Evolutionary conservation across 2,888 invertebrate genomes (phyloP), one percentile per base, ranked within the genome.

Genomic region (Glaucopsyche alexis): DNA sequence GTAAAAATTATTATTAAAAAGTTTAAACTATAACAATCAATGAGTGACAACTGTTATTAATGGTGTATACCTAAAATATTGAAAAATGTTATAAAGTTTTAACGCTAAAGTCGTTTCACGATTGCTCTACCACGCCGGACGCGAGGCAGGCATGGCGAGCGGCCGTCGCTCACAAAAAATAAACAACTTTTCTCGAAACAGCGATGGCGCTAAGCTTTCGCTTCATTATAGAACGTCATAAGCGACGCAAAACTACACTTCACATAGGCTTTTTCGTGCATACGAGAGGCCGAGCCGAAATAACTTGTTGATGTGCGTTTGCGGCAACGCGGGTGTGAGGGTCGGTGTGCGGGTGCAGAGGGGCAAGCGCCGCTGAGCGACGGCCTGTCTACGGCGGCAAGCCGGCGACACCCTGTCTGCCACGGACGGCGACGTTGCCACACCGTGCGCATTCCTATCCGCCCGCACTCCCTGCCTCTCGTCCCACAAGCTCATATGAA

Each of bases 381-480:
- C 96, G 95, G 94, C 94, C 94, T 95, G 96, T 96, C 96, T 95
- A 95, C 95, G 94, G 94, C 94, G 94, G 94, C 95, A 94, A 94
- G 95, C 94, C 95, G 97, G 97, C 97, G 97, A 97, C 97, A 97
- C 96, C 96, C 96, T 97, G 97, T 97, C 97, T 97, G 96, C 96
- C 95, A 94, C 95, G 95, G 95, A 95, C 95, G 92, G 94, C 95
- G 85, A 78, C 89, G 96, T 95, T 96, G 96, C 94, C 96, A 90
- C 79, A 81, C 84, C 80, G 83, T 84, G 85, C 93, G 81, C 94
- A 94, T 90, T 91, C 92, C 87, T 91, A 85, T 87, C 90, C 91
- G 89, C 92, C 90, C 87, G 89, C 87, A 83, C 90, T 87, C 87
- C 87, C 85, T 80, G 74, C 80, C 79, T 78, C 81, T 75, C 80